Conservation (phyloP, 2,797 vertebrate species). For the Dicrostonyx torquatus region DNA sequence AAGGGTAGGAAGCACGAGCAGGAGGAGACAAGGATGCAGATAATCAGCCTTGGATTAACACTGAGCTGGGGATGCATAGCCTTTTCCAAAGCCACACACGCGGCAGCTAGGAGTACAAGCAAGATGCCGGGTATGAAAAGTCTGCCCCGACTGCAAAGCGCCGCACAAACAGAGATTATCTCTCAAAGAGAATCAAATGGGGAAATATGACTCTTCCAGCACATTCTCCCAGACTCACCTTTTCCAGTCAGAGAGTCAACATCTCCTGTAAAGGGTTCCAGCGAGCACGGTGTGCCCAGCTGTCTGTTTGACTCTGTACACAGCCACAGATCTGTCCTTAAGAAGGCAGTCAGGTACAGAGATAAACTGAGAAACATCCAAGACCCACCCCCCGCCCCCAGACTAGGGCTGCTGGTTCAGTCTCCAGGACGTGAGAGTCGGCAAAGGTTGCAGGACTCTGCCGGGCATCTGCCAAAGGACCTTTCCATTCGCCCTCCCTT, state of each 20-base stretch:
- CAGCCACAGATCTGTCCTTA: neutral
- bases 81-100: neutral
- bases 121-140: neutral
- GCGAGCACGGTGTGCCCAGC: neutral
- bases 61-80: neutral
- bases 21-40: conserved; percentile 8
- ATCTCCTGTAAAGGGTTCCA: neutral
- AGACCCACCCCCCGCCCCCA: too few relatives aligned
- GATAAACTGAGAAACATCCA: neutral
- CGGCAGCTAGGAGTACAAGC: neutral
- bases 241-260: neutral
- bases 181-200: neutral
- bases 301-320: neutral
- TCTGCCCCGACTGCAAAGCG: neutral
- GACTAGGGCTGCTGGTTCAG: neutral
- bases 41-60: conserved; percentile 59
- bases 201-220: neutral
- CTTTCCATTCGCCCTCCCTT: neutral
- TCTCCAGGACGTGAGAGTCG: neutral
- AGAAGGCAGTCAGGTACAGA: neutral
- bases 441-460: neutral
- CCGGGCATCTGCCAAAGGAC: accelerated
- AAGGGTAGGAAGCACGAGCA: conserved; percentile 4
- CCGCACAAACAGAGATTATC: neutral
- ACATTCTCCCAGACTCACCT: neutral